phyloP scores from a whole-genome alignment of 2,797 vertebrate species.

The Florisuga fusca region DNA sequence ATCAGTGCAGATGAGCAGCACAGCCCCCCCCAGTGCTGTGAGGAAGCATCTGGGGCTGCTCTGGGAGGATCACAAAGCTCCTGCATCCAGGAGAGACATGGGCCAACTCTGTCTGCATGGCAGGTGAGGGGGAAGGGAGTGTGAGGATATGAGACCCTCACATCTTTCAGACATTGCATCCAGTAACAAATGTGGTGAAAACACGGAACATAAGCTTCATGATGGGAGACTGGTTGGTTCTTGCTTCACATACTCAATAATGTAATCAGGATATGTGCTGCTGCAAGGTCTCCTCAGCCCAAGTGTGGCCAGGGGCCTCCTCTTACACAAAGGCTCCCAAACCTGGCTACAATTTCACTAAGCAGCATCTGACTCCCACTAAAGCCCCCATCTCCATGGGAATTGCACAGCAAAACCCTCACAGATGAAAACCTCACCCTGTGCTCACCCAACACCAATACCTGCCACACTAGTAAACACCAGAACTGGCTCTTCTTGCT shows the following conservation, averaged over 20 bases:
- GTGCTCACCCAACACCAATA: too few relatives aligned
- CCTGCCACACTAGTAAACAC: too few relatives aligned
- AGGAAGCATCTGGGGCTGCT: too few relatives aligned
- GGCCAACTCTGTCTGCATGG: neutral
- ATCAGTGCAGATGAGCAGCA: too few relatives aligned
- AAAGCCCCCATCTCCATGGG: accelerated
- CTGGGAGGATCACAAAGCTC: too few relatives aligned
- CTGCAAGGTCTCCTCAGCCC: neutral
- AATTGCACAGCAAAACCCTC: neutral
- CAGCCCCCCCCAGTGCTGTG: too few relatives aligned
- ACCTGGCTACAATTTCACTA: neutral
- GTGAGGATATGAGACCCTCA: neutral
- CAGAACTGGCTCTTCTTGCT: too few relatives aligned
- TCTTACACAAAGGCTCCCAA: neutral
- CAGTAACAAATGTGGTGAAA: neutral
- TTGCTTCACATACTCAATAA: neutral
- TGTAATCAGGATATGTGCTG: neutral
- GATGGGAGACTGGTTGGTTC: neutral
- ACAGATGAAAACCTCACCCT: too few relatives aligned
- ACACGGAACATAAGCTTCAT: neutral
- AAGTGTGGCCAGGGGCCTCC: accelerated
- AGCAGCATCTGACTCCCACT: neutral
- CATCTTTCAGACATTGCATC: neutral
- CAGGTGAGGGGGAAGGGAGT: neutral
- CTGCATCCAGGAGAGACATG: too few relatives aligned